Evolutionary conservation across 2,113 vertebrate genomes (phyloP).

Genomic region (rabbit (Oryctolagus cuniculus)): mOryCun1.1 NC_091436.1:107248501-107249000

Average conservation of each 20-base stretch:
- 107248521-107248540: constrained; percentile 48
- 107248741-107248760: constrained; percentile 57
- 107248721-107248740: constrained; percentile 19
- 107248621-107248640: constrained; percentile 37
- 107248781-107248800: constrained; percentile 13
- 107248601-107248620: neutral
- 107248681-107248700: constrained; percentile 21
- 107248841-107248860: constrained; percentile 53
- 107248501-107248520: neutral
- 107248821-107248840: neutral
- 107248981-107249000: neutral
- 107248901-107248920: constrained; percentile 39
- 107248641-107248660: constrained; percentile 43
- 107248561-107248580: neutral
- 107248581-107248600: neutral
- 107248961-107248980: neutral
- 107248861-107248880: constrained; percentile 61
- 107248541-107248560: neutral
- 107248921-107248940: neutral
- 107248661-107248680: neutral
- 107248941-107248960: neutral
- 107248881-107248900: constrained; percentile 45
- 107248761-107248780: constrained; percentile 53
- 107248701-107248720: constrained; percentile 25
- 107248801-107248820: neutral